phyloP scores from a whole-genome alignment of 30 jellyfish, hydroid and myxozoan genomes.

The Chrysaora quinquecirrha region DNA sequence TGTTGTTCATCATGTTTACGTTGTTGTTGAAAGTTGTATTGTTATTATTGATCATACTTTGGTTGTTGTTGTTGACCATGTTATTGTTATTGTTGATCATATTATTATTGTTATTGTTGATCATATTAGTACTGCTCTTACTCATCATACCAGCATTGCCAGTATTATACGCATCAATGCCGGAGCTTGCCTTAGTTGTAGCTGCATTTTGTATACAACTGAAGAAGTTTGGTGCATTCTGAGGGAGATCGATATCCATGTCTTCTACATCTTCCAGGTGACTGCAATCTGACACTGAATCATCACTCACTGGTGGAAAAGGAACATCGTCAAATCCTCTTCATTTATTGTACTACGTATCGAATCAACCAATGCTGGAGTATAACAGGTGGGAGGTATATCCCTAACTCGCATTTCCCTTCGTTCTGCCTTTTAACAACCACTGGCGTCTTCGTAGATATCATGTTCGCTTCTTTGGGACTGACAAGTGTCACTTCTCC shows the following conservation, averaged over 20 bases:
- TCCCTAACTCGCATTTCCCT: constrained; percentile 69
- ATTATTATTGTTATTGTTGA: constrained; percentile 10
- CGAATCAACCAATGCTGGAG: constrained; percentile 81
- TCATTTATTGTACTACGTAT: constrained; percentile 60
- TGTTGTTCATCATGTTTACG: not conserved
- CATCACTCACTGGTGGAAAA: constrained; percentile 77
- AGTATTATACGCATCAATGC: not conserved
- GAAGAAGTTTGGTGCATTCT: constrained; percentile 18
- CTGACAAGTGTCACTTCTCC: constrained; percentile 67
- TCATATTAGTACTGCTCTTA: not conserved
- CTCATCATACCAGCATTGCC: too few species aligned
- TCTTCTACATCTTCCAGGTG: constrained; percentile 64
- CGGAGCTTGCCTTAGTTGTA: not conserved
- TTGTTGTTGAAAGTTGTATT: not conserved
- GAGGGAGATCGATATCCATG: constrained; percentile 47
- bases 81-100: constrained; percentile 5
- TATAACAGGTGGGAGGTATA: constrained; percentile 83
- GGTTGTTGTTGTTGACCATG: constrained; percentile 18
- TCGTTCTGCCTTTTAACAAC: constrained; percentile 69
- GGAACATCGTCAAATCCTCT: constrained; percentile 84
- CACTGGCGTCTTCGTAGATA: constrained; percentile 76
- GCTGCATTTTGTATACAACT: constrained; percentile 32
- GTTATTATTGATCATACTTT: constrained; percentile 5
- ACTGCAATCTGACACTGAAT: constrained; percentile 72
- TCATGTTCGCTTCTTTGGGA: constrained; percentile 67